Conservation (phyloP, 2,888 invertebrate genomes). For the Tetranychus truncatus region DNA sequence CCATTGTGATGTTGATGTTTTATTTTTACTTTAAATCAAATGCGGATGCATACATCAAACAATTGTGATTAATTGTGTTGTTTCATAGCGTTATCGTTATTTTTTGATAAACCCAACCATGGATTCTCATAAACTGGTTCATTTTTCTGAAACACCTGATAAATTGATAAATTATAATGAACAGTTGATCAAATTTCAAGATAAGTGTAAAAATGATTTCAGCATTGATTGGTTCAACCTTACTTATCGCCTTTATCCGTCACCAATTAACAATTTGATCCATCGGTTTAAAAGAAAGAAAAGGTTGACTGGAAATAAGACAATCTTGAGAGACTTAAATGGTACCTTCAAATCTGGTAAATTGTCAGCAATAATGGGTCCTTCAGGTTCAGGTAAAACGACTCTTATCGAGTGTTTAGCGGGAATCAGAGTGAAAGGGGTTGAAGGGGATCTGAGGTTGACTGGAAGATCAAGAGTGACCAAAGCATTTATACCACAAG, state of each 20-base stretch:
- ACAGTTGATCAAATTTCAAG: not conserved
- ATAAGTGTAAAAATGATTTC: not conserved
- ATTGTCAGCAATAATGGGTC: not conserved
- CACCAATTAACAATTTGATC: not conserved
- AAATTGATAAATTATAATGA: not conserved
- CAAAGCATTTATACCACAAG: not conserved
- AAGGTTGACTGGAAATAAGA: not conserved
- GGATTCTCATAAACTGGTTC: not conserved
- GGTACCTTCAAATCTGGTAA: not conserved
- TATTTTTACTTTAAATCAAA: too few relatives aligned
- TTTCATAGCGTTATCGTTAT: too few relatives aligned
- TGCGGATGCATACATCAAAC: too few relatives aligned
- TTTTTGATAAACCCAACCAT: too few relatives aligned
- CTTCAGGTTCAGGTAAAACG: not conserved
- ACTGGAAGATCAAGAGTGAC: not conserved
- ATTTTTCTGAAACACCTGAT: not conserved
- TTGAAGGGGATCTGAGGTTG: not conserved
- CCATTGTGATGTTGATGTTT: too few relatives aligned
- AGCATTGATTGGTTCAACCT: not conserved
- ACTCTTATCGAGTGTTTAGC: not conserved
- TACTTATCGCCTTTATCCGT: not conserved
- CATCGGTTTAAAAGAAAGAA: not conserved
- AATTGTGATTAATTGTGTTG: too few relatives aligned
- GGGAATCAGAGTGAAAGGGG: not conserved
- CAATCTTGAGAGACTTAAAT: not conserved